Base-by-base conservation (phyloP, 2,797 vertebrate species). In the Aselliscus stoliczkanus region DNA sequence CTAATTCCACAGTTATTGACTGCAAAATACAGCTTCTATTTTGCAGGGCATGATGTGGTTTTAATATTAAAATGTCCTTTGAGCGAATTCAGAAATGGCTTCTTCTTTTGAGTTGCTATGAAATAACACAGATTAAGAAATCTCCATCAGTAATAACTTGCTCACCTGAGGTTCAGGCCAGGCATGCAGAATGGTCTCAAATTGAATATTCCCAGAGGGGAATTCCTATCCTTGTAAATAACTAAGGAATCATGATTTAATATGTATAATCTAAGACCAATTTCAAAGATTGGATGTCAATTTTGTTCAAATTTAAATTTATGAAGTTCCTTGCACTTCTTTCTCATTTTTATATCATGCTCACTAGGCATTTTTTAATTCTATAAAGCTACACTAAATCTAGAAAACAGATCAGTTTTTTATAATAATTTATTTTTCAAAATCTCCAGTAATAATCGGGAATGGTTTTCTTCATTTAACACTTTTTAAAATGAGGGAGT, bases 271-370 rank as follows among this genome's bases (percentile, higher is more conserved):
- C 31, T 88, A 69, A 50, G 23, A 23, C 23, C 73, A 88, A 27
- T 62, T 75, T 92, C 65, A 73, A 37, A 86, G 21, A 77, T 90
- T 54, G 84, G 18, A 94, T 82, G 29, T 73, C 20, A 58, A 18
- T 86, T 88, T 93, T 88, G 7, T 86, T 84, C 7, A 91, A 95
- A 90, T 4, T 76, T 56, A 86, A 89, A 25, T 73, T 29, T 90
- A 62, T 62, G 20, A 69, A 47, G 7, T 69, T 88, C 18, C 72
- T 79, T 42, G 25, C 3, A 65, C n/a, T 3, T 0, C 39, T 67
- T 77, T 42, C 37, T 90, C 47, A 20, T 72, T 85, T 93, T 84
- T 56, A 77, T 34, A 83, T 88, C 88, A 14, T 88, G 7, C 39
- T 47, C 17, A n/a, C 2, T 81, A 56, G 20, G 10, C 2, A 12